Conservation (phyloP, 2,888 invertebrate genomes). For the Cataglyphis livida region DNA sequence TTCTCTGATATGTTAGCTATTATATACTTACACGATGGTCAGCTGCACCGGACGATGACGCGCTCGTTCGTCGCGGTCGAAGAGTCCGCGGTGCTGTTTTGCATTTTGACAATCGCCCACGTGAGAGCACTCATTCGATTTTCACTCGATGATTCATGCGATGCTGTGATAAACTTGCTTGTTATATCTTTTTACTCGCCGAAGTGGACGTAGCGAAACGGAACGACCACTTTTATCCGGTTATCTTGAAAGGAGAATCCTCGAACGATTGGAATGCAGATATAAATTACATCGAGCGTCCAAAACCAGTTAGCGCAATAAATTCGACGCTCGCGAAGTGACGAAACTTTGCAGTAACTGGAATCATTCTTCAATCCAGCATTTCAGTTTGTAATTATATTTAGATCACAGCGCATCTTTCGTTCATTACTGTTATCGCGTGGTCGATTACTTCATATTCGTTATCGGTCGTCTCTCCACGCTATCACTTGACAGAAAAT, state of each 20-base stretch:
- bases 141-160: neutral
- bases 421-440: conserved; percentile 11
- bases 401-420: neutral
- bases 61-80: conserved; percentile 10
- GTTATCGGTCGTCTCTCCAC: conserved; percentile 39
- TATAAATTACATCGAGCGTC: neutral
- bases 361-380: neutral
- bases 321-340: neutral
- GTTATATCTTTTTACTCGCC: neutral
- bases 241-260: neutral
- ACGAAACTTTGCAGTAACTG: conserved; percentile 1
- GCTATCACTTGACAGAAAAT: conserved; percentile 17
- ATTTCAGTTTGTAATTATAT: conserved; percentile 14
- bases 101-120: conserved; percentile 33
- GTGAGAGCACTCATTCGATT: conserved; percentile 14
- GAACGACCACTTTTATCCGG: neutral
- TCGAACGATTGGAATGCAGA: conserved; percentile 19
- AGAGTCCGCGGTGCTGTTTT: neutral
- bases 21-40: conserved; percentile 44
- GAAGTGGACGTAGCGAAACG: neutral
- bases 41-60: conserved; percentile 41
- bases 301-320: conserved; percentile 16
- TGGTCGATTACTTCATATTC: conserved; percentile 10
- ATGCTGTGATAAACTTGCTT: neutral
- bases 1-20: neutral